A percentile compares a stretch with the other conserved stretches of the same genome.
These are phyloP conservation scores for Merops nubicus DNA, from an alignment of 2,113 vertebrate species.

Conservation along the genomic window DNA sequence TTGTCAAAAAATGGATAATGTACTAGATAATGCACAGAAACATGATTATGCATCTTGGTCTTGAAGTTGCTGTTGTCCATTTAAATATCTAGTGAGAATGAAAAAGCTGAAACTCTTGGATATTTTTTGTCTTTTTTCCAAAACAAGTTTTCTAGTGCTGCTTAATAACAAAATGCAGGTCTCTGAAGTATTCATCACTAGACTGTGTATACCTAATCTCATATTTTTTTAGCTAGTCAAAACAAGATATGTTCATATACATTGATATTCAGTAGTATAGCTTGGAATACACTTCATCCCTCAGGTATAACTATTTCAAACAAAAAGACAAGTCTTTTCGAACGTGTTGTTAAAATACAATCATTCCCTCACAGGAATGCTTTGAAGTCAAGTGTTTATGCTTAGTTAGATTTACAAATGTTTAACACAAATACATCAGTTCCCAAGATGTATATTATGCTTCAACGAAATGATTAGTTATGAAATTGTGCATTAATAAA, in stretches of 20 bases:
- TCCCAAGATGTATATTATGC: conserved; percentile 24
- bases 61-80: background rate
- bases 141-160: background rate
- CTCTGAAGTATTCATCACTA: background rate
- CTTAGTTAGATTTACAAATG: conserved; percentile 43
- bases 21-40: background rate
- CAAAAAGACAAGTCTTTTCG: background rate
- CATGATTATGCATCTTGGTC: background rate
- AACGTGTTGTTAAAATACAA: conserved; percentile 3
- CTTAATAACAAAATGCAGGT: background rate
- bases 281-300: background rate
- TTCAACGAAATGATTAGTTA: conserved; percentile 30
- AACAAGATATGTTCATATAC: background rate
- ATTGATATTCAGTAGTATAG: background rate
- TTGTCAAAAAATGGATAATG: background rate
- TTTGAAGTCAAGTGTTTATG: conserved; percentile 66
- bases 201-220: background rate
- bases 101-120: background rate
- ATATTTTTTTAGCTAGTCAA: background rate
- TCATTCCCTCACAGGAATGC: conserved; percentile 32
- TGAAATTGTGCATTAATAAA: conserved; percentile 65
- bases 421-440: conserved; percentile 55
- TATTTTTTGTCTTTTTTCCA: background rate
- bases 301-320: background rate
- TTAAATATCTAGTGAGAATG: background rate